Evolutionary conservation across 2,113 vertebrate genomes (phyloP), one percentile per base, ranked within the genome.

Genomic region (Telmatochromis sp.): DNA sequence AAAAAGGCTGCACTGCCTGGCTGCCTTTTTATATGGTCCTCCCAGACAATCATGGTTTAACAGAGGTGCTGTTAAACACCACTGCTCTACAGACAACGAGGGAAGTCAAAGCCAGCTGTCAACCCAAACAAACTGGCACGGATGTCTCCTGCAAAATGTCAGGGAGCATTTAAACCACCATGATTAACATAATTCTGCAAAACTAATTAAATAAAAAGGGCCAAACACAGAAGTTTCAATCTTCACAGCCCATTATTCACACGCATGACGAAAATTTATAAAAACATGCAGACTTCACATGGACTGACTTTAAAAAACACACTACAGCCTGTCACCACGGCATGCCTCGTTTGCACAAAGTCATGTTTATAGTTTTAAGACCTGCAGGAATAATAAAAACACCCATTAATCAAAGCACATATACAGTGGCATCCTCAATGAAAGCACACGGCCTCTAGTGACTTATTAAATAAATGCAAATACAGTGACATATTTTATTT

Each of bases 1-100:
- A n/a, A 88, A 88, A 63, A 81, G 42, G 75, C 21, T 80, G 85
- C 85, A 17, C 17, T 17, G 45, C 75, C 6, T 79, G 58, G 86
- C 75, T 70, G 83, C 0, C 5, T 85, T 88, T 90, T 91, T 3
- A 9, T 23, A 31, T 19, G 51, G 26, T 21, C 65, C 21, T 68
- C 57, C 75, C 40, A 58, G 45, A 85, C 65, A 47, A 37, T 70
- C 45, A 12, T 40, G 35, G 23, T 83, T 60, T 19, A 89, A 80
- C 83, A 86, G 45, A 83, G 49, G 73, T 51, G 9, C 28, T 63
- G 58, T 63, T 63, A 33, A 68, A 85, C 17, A 54, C 40, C 11
- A 54, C 37, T 58, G 21, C 12, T 55, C 47, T 9, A n/a, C 21
- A 49, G 60, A 19, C 28, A n/a, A 4, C 6, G 23, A 51, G 6